Base-by-base conservation (phyloP, 2,888 invertebrate species). In the Drosophila pegasa region DNA sequence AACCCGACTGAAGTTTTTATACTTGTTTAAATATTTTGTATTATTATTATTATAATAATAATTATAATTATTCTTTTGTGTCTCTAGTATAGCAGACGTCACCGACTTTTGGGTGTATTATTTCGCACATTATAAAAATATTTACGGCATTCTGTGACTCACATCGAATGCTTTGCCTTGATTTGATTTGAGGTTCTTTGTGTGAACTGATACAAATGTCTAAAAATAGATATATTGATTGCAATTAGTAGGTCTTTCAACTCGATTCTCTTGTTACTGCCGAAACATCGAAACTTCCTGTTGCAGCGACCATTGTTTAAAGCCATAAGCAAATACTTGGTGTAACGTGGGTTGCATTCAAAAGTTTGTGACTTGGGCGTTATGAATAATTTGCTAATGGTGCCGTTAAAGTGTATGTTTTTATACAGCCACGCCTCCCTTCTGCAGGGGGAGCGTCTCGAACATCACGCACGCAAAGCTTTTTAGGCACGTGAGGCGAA, bases 281-380 rank as follows among this genome's bases (percentile, higher is more conserved):
- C 58, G 52, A 83, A 48, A 71, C 81, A 87, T 79, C 79, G 72
- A 76, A 81, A 72, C 66, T 87, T 81, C 78, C 78, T 83, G 83
- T 70, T 67, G 71, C 69, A 69, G 31, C n/a, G n/a, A n/a, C 25
- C 47, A 18, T 14, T 29, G 61, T 6, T n/a, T 12, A 7, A 22
- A 25, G 0, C 35, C n/a, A 38, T 25, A 37, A 37, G 37, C 51
- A 37, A 51, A 37, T 27, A 37, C 37, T 50, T 20, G 33, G n/a
- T n/a, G 35, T 20, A 18, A 74, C 80, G 83, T 80, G 80, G 56
- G 27, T 54, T 74, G 81, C 55, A 74, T 72, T 71, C 54, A 31
- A 55, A 86, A 80, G 65, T 70, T 61, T 60, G 43, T 18, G 45
- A 64, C 61, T 58, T 45, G 48, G 45, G 22, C 71, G 37, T 58